Evolutionary conservation across 2,113 vertebrate species (phyloP), one percentile per base, ranked within the genome.

Genomic region (Ictalurus punctatus): DNA sequence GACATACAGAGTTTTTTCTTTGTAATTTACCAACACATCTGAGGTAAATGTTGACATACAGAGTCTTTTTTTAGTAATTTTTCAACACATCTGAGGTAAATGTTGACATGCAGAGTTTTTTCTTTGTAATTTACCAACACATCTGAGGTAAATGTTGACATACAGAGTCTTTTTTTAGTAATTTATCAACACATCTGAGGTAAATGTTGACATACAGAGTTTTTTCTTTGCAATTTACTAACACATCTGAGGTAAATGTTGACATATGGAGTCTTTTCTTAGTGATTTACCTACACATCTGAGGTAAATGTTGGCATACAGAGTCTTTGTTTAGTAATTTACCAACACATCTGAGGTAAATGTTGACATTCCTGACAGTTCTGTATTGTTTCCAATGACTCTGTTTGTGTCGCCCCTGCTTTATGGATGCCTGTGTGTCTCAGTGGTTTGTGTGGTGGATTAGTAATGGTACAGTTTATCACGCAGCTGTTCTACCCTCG

Each of bases 401-500:
- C 74, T 78, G 4, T 52, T 48, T 52, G 44, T n/a, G n/a, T 14
- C 16, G 44, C n/a, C 44, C 25, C 25, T 54, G 76, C 6, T 16
- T 48, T 67, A 69, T 58, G 48, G 40, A 34, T 52, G 65, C 10
- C 44, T 67, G 19, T 21, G 61, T 73, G 52, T 54, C 81, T 25
- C 30, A 58, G 65, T 59, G 86, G 23, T 69, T 67, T 88, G 14
- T 48, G 21, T 54, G 19, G n/a, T 40, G 58, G 54, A 76, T 88
- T 76, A 84, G 58, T 17, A 61, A 54, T 21, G 44, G 82, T 76
- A 76, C 87, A 74, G 67, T 88, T 69, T 30, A 84, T 48, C 56
- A 78, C 56, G 1, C 87, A 84, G 87, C 87, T 84, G 87, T 84
- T 61, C 81, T 76, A 17, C 16, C 40, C 81, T 44, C 6, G 34